A percentile compares a stretch with the other conserved stretches of the same genome.
phyloP scores from a whole-genome alignment of 2,113 vertebrate species.

The Saimiri boliviensis region DNA sequence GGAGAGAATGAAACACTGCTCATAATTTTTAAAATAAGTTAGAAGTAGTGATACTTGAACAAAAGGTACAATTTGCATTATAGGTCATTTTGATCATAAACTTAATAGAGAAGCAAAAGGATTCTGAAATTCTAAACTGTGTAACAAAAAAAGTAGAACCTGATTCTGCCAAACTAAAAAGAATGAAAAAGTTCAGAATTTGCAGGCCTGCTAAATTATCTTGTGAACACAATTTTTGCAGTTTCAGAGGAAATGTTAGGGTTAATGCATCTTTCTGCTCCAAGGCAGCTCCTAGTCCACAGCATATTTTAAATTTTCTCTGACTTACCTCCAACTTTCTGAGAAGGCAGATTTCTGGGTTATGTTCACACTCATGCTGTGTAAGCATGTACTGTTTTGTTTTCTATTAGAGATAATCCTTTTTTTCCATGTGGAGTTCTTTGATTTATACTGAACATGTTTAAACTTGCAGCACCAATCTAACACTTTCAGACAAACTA shows the following conservation, averaged over 20 bases:
- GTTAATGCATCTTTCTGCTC: not conserved
- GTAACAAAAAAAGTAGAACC: not conserved
- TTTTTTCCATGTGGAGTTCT: not conserved
- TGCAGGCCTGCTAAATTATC: not conserved
- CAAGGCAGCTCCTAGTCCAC: not conserved
- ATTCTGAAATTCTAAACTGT: constrained; percentile 21
- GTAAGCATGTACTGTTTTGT: not conserved
- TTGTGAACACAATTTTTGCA: not conserved
- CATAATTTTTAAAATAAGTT: not conserved
- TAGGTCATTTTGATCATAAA: not conserved
- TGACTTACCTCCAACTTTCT: not conserved
- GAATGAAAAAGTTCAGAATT: not conserved
- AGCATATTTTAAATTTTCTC: constrained; percentile 8
- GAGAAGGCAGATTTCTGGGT: constrained; percentile 1
- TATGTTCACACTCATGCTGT: not conserved
- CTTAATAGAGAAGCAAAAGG: constrained; percentile 1
- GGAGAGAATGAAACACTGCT: not conserved
- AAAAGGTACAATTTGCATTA: not conserved
- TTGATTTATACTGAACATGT: constrained; percentile 42
- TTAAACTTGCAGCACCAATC: constrained; percentile 56
- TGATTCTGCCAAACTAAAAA: constrained; percentile 9
- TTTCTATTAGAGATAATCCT: constrained; percentile 17
- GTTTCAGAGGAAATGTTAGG: not conserved
- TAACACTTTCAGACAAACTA: constrained; percentile 52
- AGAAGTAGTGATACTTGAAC: not conserved